Conservation (phyloP, 2,888 invertebrate genomes). For the Erebia epiphron region DNA sequence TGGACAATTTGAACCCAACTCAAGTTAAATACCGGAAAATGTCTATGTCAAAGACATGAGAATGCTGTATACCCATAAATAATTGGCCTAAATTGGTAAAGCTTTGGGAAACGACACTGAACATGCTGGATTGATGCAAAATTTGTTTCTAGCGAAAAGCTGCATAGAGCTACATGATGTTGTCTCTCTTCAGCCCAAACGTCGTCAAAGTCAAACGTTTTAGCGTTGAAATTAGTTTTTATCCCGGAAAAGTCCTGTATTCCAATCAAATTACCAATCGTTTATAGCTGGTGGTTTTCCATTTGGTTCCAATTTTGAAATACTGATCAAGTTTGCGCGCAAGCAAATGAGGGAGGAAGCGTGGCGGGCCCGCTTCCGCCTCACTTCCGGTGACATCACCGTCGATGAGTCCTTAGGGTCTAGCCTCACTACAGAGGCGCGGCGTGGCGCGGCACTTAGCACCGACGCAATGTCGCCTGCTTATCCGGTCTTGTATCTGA, state of each 20-base stretch:
- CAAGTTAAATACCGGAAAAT: background rate
- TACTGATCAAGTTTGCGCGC: conserved; percentile 63
- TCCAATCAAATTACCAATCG: conserved; percentile 30
- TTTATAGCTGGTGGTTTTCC: conserved; percentile 39
- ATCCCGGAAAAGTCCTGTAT: too few species aligned
- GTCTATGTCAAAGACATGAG: background rate
- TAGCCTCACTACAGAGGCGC: too few species aligned
- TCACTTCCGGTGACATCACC: conserved; percentile 65
- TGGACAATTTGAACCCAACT: background rate
- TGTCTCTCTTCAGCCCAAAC: too few species aligned
- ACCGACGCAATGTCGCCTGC: too few species aligned
- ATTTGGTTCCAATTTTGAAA: conserved; percentile 54
- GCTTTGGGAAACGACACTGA: background rate
- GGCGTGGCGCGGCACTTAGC: too few species aligned
- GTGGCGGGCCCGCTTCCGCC: conserved; percentile 63
- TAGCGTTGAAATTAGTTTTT: too few species aligned
- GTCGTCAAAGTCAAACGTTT: too few species aligned
- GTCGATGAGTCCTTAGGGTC: conserved; percentile 32
- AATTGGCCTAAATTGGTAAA: background rate
- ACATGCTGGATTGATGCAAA: background rate
- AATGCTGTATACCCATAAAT: background rate
- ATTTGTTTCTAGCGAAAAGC: background rate
- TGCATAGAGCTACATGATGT: too few species aligned
- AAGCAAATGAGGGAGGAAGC: conserved; percentile 59
- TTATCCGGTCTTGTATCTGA: too few species aligned